Percentiles rank a stretch among this genome's conserved stretches.
These are phyloP conservation scores for Cryptus armator DNA, from an alignment of 2,888 invertebrate species.

Conservation along the genomic window DNA sequence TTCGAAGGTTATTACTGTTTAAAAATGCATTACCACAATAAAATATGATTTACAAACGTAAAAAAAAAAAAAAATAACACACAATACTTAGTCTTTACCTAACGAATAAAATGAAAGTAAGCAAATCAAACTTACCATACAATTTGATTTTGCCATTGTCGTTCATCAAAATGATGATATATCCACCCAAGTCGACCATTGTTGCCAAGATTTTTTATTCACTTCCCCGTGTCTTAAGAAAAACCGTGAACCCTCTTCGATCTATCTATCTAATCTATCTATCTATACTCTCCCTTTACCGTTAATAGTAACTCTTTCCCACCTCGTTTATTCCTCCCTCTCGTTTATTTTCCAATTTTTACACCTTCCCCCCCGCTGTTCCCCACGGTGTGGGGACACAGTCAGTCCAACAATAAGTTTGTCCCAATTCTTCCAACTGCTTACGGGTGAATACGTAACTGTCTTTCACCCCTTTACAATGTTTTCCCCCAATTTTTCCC, in stretches of 20 bases:
- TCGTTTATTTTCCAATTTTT: neutral
- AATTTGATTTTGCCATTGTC: constrained; percentile 97
- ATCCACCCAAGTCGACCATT: constrained; percentile 96
- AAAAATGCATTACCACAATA: too few relatives aligned
- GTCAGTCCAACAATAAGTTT: neutral
- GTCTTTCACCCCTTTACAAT: neutral
- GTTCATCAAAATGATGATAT: constrained; percentile 97
- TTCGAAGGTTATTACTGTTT: too few relatives aligned
- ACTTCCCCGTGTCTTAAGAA: constrained; percentile 4
- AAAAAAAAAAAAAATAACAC: neutral
- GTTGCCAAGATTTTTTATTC: constrained; percentile 67
- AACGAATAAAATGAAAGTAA: neutral
- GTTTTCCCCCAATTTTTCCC: neutral
- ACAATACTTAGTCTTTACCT: neutral
- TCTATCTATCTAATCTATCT: neutral
- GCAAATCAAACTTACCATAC: constrained; percentile 89
- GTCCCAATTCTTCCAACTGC: constrained; percentile 16
- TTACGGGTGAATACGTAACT: constrained; percentile 38
- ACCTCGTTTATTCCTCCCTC: neutral
- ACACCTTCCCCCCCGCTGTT: neutral
- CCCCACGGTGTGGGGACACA: neutral
- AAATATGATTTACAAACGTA: too few relatives aligned
- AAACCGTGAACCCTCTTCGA: neutral
- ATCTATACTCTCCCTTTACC: neutral
- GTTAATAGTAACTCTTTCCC: constrained; percentile 3